These are phyloP conservation scores for Ashinkailepas kermadecensis DNA, from an alignment of 2,888 invertebrate genomes.

Conservation along the genomic window DNA sequence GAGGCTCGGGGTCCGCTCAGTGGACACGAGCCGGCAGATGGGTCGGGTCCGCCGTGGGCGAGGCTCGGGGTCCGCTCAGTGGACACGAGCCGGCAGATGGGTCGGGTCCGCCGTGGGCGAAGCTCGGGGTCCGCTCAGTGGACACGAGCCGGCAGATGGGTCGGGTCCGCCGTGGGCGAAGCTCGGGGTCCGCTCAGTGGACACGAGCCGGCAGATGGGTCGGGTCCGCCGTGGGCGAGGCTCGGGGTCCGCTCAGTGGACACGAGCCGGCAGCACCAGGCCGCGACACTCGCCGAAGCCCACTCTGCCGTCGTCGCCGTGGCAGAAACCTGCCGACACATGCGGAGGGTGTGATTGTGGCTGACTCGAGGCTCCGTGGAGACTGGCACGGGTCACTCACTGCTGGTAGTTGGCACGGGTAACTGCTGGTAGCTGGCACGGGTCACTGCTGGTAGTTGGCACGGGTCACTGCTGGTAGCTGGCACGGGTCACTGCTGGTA, in stretches of 20 bases:
- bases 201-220: constrained; percentile 57
- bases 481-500: too few relatives aligned
- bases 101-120: not conserved
- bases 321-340: constrained; percentile 58
- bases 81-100: constrained; percentile 59
- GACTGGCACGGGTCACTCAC: too few relatives aligned
- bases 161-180: not conserved
- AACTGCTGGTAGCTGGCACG: too few relatives aligned
- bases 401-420: too few relatives aligned
- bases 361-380: too few relatives aligned
- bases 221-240: not conserved
- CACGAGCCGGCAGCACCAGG: constrained; percentile 66
- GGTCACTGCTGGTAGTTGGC: too few relatives aligned
- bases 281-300: constrained; percentile 91
- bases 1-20: not conserved
- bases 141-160: constrained; percentile 59
- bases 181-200: constrained; percentile 19
- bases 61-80: constrained; percentile 18
- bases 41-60: not conserved
- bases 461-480: too few relatives aligned
- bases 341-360: too few relatives aligned
- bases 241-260: constrained; percentile 24
- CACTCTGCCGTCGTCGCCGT: constrained; percentile 67
- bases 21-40: constrained; percentile 58
- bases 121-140: constrained; percentile 19